phyloP scores from a whole-genome alignment of 2,888 invertebrate genomes.

The Lordiphosa andalusiaca region DNA sequence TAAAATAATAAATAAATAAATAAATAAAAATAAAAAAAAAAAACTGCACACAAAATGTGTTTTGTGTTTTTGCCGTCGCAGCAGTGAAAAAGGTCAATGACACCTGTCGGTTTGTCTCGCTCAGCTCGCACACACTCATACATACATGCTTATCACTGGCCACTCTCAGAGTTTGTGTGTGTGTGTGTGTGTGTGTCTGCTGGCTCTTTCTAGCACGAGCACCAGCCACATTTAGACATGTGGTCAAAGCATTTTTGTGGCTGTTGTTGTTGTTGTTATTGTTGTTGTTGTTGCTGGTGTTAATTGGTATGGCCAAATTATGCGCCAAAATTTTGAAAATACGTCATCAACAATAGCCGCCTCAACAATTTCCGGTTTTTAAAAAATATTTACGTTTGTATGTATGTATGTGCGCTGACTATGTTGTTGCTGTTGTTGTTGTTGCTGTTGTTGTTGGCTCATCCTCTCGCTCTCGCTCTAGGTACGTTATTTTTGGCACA shows the following conservation, averaged over 20 bases:
- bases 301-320: conserved; percentile 73
- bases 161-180: conserved; percentile 47
- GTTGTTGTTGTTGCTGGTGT: conserved; percentile 41
- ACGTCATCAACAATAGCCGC: conserved; percentile 68
- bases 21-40: conserved; percentile 19
- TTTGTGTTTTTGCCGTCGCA: conserved; percentile 46
- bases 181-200: conserved; percentile 2
- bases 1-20: conserved; percentile 39
- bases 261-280: conserved; percentile 35
- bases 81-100: conserved; percentile 69
- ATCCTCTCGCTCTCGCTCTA: conserved; percentile 31
- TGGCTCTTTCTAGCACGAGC: conserved; percentile 39
- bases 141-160: conserved; percentile 35
- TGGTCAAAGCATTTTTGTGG: conserved; percentile 51
- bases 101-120: conserved; percentile 69
- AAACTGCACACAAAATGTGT: conserved; percentile 40
- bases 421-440: too few species aligned
- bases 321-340: conserved; percentile 54
- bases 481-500: conserved; percentile 22
- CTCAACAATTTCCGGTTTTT: conserved; percentile 73
- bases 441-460: conserved; percentile 16
- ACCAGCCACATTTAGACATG: conserved; percentile 53
- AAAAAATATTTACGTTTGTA: conserved; percentile 27
- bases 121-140: conserved; percentile 36
- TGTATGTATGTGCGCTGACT: background rate